These are phyloP conservation scores for Pseudorectes ferrugineus DNA, from an alignment of 2,113 vertebrate species.

Conservation along the genomic window DNA sequence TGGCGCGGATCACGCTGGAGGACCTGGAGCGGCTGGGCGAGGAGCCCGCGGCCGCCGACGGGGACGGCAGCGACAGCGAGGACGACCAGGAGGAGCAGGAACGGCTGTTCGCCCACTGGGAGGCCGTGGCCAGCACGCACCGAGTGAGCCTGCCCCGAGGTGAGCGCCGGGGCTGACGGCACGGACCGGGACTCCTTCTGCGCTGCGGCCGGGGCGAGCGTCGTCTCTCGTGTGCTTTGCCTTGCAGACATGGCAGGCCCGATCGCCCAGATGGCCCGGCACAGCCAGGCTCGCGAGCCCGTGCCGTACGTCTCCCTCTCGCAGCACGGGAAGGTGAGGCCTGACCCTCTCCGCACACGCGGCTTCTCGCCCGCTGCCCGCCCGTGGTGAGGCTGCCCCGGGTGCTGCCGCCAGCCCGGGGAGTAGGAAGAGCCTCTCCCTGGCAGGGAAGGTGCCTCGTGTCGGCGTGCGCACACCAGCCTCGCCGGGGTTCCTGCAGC, in stretches of 20 bases:
- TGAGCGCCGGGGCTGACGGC: not conserved
- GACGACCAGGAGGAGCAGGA: slow-evolving; percentile 50
- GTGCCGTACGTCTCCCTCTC: slow-evolving; percentile 68
- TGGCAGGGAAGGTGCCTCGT: accelerated
- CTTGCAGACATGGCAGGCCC: slow-evolving; percentile 81
- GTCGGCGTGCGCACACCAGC: accelerated
- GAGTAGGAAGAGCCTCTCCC: not conserved
- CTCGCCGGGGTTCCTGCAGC: not conserved
- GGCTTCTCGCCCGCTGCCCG: not conserved
- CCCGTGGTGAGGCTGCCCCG: not conserved
- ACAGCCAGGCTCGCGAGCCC: slow-evolving; percentile 71
- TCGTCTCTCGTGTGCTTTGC: not conserved
- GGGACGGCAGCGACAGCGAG: slow-evolving; percentile 28
- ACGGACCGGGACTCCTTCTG: not conserved
- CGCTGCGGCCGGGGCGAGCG: not conserved
- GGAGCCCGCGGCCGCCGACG: slow-evolving; percentile 40
- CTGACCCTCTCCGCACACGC: accelerated
- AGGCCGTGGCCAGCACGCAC: slow-evolving; percentile 77
- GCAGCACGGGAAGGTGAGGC: slow-evolving; percentile 76
- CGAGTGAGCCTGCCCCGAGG: slow-evolving; percentile 81
- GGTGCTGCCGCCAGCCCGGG: not conserved
- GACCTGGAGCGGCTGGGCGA: slow-evolving; percentile 78
- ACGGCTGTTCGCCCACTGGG: slow-evolving; percentile 77
- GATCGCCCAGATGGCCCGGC: slow-evolving; percentile 79
- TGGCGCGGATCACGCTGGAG: slow-evolving; percentile 82